Base-by-base conservation (phyloP, 37 sponge, comb jelly and placozoan species). In the Lycopodina hypogea region DNA sequence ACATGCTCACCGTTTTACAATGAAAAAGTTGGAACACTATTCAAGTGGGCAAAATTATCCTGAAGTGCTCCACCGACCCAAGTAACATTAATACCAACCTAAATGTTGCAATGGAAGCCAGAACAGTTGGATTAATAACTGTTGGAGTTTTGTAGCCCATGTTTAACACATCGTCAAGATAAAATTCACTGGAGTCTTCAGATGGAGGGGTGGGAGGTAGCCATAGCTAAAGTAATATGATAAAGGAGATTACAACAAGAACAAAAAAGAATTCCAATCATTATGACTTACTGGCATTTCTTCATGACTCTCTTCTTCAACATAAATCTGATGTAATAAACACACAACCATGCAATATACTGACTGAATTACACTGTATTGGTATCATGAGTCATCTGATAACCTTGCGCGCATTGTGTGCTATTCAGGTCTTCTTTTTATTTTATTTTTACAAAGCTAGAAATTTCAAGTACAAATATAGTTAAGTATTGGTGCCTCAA, bases 201-300 rank as follows among this genome's bases (percentile, higher is more conserved):
- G 69, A 76, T n/a, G 95, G 95, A 56, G 95, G 95, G 23, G 92
- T 91, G 30, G 95, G 95, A 24, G 95, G 95, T 11, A 86, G 71
- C 95, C 95, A 94, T 42, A 91, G 65, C 95, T 91, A 56, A 0
- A 71, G 36, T 6, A 39, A 68, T 24, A 74, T 21, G 2, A 60
- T 38, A 65, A 56, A 37, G 41, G 1, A 51, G 39, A 69, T 11
- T 30, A 66, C 11, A 51, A 56, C 41, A 29, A 42, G 33, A 68
- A 34, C 51, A 11, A 37, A 29, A 38, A 42, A 23, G 26, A 51
- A 30, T 42, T 50, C 17, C 21, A 32, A 28, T 65, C 15, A 56
- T 1, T 14, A 38, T 36, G 36, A 77, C 85, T 74, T 78, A 93
- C 93, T 17, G 93, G 93, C 93, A 93, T 93, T 37, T 89, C 90